A percentile compares a stretch with the other conserved stretches of the same genome.
phyloP scores from a whole-genome alignment of 2,113 vertebrate genomes.

The Macaca mulatta region DNA sequence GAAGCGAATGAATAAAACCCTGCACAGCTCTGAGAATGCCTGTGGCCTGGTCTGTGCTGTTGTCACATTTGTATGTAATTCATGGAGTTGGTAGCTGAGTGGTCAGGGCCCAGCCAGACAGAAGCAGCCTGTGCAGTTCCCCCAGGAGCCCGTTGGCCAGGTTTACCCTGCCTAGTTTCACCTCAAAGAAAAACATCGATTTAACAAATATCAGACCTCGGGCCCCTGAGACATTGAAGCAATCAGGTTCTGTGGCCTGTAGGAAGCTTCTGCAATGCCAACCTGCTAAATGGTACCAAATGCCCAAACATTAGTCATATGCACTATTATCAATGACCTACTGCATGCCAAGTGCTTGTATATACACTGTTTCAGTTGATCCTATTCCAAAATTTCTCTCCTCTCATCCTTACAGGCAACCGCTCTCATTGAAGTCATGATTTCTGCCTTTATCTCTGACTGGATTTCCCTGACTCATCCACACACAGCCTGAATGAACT shows the following conservation, averaged over 20 bases:
- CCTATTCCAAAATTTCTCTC: background rate
- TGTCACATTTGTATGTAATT: background rate
- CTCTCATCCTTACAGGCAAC: background rate
- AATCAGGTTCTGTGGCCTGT: background rate
- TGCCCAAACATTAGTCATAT: background rate
- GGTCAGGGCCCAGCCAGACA: background rate
- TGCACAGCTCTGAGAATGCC: accelerated
- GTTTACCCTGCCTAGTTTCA: background rate
- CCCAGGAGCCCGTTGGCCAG: background rate
- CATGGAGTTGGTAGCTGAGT: background rate
- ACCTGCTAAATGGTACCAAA: background rate
- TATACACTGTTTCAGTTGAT: background rate
- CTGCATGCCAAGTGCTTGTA: background rate
- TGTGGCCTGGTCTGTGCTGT: accelerated
- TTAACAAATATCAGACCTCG: background rate
- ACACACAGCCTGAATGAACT: background rate
- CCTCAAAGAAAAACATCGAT: background rate
- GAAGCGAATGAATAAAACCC: background rate
- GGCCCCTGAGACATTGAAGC: background rate
- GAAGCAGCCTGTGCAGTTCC: background rate
- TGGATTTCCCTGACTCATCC: background rate
- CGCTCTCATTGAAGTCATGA: background rate
- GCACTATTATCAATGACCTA: background rate
- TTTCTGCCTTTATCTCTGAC: background rate
- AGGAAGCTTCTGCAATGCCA: background rate